A percentile compares a stretch with the other conserved stretches of the same genome.
Conservation (phyloP, 2,113 vertebrate genomes). For the Eudyptes chrysolophus region DNA sequence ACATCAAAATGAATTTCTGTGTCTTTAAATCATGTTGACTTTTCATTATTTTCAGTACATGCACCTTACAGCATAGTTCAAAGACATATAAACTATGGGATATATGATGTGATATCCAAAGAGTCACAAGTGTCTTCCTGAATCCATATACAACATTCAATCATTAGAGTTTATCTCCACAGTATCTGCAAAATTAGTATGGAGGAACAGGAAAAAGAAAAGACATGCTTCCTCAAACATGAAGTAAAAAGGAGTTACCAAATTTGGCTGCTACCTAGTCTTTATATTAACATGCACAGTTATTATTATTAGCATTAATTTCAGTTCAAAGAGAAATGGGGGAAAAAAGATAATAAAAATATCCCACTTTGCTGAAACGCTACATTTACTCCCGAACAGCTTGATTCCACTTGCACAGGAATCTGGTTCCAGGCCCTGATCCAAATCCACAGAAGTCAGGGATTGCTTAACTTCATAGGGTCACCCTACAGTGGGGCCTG, state of each 20-base stretch:
- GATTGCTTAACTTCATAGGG: background rate
- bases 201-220: background rate
- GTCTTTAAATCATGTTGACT: background rate
- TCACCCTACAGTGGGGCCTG: background rate
- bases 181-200: background rate
- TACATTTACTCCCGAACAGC: background rate
- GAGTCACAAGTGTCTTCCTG: background rate
- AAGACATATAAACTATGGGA: background rate
- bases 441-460: background rate
- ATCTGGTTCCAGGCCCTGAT: background rate
- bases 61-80: background rate
- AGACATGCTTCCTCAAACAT: background rate
- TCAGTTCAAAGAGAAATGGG: background rate
- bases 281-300: background rate
- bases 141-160: background rate
- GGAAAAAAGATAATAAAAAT: background rate
- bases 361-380: background rate
- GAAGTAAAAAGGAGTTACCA: background rate
- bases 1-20: background rate
- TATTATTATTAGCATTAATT: background rate
- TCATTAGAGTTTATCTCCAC: background rate
- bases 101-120: background rate
- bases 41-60: background rate
- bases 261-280: background rate
- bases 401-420: background rate